A percentile compares a stretch with the other conserved stretches of the same genome.
phyloP scores from a whole-genome alignment of 2,888 invertebrate species.

The Charanyca ferruginea region DNA sequence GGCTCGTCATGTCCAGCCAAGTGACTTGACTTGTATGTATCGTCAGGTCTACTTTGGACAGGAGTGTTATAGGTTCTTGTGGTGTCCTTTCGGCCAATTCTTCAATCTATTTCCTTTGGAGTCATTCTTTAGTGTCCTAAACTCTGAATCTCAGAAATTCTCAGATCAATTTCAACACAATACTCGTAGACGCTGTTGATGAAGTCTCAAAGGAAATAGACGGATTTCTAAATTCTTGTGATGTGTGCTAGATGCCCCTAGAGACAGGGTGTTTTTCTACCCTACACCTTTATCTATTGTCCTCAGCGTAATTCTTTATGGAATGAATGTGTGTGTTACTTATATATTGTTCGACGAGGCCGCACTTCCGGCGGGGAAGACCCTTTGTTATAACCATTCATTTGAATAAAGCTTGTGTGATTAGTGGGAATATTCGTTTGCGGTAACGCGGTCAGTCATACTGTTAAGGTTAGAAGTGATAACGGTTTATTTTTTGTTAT shows the following conservation, averaged over 20 bases:
- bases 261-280: constrained; percentile 77
- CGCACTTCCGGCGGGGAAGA: constrained; percentile 72
- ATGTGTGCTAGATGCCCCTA: constrained; percentile 84
- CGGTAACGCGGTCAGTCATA: constrained; percentile 85
- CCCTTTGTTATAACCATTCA: constrained; percentile 70
- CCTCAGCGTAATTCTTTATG: constrained; percentile 86
- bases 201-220: constrained; percentile 57
- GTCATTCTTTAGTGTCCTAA: constrained; percentile 8
- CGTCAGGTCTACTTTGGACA: constrained; percentile 56
- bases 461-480: constrained; percentile 79
- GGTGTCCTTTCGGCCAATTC: constrained; percentile 62
- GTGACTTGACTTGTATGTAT: constrained; percentile 57
- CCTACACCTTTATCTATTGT: constrained; percentile 82
- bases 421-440: constrained; percentile 85
- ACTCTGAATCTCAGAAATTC: constrained; percentile 42
- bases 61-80: constrained; percentile 61
- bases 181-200: constrained; percentile 25
- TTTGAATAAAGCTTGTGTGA: constrained; percentile 87
- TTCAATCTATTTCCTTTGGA: constrained; percentile 60
- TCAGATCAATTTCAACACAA: not conserved
- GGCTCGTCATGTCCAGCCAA: constrained; percentile 51
- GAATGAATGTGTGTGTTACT: constrained; percentile 86
- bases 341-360: constrained; percentile 62
- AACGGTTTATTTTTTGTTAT: constrained; percentile 78
- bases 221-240: constrained; percentile 75